Conservation (phyloP, 2,888 invertebrate genomes). For the Acronicta aceris region DNA sequence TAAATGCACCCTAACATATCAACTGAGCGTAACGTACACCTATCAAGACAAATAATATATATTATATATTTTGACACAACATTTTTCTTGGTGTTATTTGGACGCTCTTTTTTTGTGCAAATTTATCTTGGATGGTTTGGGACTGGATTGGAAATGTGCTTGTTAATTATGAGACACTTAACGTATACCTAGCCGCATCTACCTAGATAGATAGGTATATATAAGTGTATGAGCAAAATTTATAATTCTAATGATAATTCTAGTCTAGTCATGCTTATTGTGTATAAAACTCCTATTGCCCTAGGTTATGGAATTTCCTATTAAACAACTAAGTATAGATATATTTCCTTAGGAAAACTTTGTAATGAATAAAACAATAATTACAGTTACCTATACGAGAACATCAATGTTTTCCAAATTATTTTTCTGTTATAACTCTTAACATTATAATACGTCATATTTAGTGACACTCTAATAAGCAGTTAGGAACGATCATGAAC, state of each 20-base stretch:
- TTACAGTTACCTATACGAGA: background rate
- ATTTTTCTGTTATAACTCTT: background rate
- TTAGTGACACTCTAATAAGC: background rate
- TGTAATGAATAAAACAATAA: background rate
- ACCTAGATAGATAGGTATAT: background rate
- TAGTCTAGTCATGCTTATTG: constrained; percentile 13
- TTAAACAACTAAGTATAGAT: background rate
- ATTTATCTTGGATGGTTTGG: constrained; percentile 18
- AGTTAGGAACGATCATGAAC: constrained; percentile 10
- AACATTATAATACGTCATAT: constrained; percentile 8
- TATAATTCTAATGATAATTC: constrained; percentile 6
- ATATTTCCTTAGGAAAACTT: constrained; percentile 8
- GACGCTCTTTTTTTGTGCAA: constrained; percentile 29
- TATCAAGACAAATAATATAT: constrained; percentile 42
- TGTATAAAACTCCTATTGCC: constrained; percentile 18
- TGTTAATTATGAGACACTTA: background rate
- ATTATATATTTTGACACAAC: constrained; percentile 43
- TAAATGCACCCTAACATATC: background rate
- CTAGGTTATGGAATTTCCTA: constrained; percentile 29
- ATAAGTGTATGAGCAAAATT: constrained; percentile 16
- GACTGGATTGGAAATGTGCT: constrained; percentile 24
- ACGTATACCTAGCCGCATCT: too few relatives aligned
- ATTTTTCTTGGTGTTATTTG: constrained; percentile 33
- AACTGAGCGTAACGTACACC: constrained; percentile 30
- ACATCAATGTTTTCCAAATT: background rate